Conservation (phyloP, 2,888 invertebrate species). For the Phalera bucephala region DNA sequence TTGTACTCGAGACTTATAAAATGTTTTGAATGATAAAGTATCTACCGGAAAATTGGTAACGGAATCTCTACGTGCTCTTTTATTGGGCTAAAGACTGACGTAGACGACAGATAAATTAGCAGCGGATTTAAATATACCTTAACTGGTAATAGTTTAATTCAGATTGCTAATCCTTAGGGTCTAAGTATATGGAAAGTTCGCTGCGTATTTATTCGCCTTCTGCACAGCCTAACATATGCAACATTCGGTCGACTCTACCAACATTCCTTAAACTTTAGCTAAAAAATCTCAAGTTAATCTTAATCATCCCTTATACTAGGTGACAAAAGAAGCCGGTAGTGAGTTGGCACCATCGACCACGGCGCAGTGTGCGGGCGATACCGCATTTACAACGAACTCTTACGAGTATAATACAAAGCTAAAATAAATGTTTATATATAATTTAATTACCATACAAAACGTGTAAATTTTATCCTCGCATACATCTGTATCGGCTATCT, state of each 20-base stretch:
- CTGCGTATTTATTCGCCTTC: too few species aligned
- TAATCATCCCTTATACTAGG: slow-evolving; percentile 17
- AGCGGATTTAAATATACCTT: too few species aligned
- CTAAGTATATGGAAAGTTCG: too few species aligned
- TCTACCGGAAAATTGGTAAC: too few species aligned
- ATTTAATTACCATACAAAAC: slow-evolving; percentile 27
- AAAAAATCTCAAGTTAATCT: slow-evolving; percentile 18
- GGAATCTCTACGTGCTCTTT: too few species aligned
- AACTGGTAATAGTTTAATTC: too few species aligned
- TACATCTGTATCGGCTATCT: slow-evolving; percentile 25
- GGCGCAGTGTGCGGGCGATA: slow-evolving; percentile 1
- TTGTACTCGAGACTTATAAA: too few species aligned
- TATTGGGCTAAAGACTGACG: too few species aligned
- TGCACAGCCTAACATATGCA: too few species aligned
- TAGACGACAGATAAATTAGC: too few species aligned
- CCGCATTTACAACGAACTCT: slow-evolving; percentile 1
- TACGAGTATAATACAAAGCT: slow-evolving; percentile 19
- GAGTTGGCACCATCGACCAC: background rate
- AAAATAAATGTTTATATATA: slow-evolving; percentile 25
- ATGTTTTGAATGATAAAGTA: too few species aligned
- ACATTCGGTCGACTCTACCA: slow-evolving; percentile 9
- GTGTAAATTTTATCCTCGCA: slow-evolving; percentile 30
- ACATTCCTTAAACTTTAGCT: slow-evolving; percentile 6
- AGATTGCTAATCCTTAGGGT: too few species aligned
- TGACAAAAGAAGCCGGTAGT: slow-evolving; percentile 20